Evolutionary conservation across 1,140 invertebrate species (phyloP).

Genomic region (Lucilia cuprina): DNA sequence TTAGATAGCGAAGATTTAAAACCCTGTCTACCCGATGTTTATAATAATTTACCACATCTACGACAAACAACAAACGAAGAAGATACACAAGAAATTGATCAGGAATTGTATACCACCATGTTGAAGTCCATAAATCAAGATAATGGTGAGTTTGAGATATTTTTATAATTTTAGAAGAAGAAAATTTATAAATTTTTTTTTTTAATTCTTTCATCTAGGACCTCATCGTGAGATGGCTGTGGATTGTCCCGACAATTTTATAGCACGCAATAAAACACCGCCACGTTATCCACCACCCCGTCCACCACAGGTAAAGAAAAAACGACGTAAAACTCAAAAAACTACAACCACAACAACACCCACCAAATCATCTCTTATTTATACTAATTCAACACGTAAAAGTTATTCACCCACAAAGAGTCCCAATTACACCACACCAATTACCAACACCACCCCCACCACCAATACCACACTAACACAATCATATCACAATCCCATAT

Average conservation of each 20-base stretch:
- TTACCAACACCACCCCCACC: slow-evolving; percentile 35
- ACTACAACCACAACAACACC: not conserved
- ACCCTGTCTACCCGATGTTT: slow-evolving; percentile 63
- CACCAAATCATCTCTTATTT: not conserved
- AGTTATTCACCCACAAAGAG: slow-evolving; percentile 2
- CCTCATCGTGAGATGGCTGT: slow-evolving; percentile 97
- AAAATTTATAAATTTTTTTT: not conserved
- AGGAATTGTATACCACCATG: slow-evolving; percentile 69
- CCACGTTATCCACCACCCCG: slow-evolving; percentile 87
- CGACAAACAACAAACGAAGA: slow-evolving; percentile 58
- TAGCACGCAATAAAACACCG: slow-evolving; percentile 87
- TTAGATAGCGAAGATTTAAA: slow-evolving; percentile 69
- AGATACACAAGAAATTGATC: slow-evolving; percentile 65
- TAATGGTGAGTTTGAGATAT: slow-evolving; percentile 65
- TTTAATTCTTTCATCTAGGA: slow-evolving; percentile 63
- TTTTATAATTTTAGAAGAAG: not conserved
- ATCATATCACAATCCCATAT: slow-evolving; percentile 22
- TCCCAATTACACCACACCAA: not conserved
- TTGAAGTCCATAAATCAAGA: slow-evolving; percentile 73
- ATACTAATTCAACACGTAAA: not conserved
- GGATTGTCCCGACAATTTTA: slow-evolving; percentile 95
- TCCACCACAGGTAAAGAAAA: slow-evolving; percentile 64
- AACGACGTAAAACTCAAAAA: slow-evolving; percentile 34
- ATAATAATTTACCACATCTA: slow-evolving; percentile 57
- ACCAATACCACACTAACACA: slow-evolving; percentile 29